These are phyloP conservation scores for Antheraea yamamai DNA, from an alignment of 2,888 invertebrate genomes.

Conservation along the genomic window DNA sequence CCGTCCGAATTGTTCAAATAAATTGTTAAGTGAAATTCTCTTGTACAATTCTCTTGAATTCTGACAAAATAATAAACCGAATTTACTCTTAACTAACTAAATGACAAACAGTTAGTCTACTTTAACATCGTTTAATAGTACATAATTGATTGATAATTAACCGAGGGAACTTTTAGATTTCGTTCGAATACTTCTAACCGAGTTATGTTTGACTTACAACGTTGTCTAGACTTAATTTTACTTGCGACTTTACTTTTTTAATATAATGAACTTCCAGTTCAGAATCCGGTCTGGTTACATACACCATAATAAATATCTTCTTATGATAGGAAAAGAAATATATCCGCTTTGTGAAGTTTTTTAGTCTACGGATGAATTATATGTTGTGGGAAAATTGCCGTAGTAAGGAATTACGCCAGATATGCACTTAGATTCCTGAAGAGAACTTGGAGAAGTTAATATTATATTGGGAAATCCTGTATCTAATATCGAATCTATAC, in stretches of 20 bases:
- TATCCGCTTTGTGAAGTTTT: no score
- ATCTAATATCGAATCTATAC: no score
- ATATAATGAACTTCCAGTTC: not conserved
- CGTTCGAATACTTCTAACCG: not conserved
- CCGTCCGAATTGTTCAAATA: not conserved
- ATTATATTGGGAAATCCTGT: no score
- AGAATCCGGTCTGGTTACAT: no score
- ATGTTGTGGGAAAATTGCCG: no score
- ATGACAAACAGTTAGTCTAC: slow-evolving; percentile 4
- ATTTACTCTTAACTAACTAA: slow-evolving; percentile 4
- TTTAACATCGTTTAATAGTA: slow-evolving; percentile 2
- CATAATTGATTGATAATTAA: slow-evolving; percentile 9
- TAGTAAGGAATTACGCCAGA: no score
- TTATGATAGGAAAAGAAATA: no score
- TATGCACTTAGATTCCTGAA: no score
- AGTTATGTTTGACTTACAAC: slow-evolving; percentile 1
- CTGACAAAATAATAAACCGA: slow-evolving; percentile 1
- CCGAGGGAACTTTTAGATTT: slow-evolving; percentile 1
- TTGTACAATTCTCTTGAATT: not conserved
- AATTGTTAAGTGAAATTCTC: not conserved
- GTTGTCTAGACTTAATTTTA: not conserved
- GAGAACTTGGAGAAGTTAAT: no score
- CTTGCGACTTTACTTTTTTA: not conserved
- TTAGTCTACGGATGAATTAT: no score
- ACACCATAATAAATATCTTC: no score